Evolutionary conservation across 1,140 invertebrate genomes (phyloP), one percentile per base, ranked within the genome.

Genomic region (Littorina saxatilis): DNA sequence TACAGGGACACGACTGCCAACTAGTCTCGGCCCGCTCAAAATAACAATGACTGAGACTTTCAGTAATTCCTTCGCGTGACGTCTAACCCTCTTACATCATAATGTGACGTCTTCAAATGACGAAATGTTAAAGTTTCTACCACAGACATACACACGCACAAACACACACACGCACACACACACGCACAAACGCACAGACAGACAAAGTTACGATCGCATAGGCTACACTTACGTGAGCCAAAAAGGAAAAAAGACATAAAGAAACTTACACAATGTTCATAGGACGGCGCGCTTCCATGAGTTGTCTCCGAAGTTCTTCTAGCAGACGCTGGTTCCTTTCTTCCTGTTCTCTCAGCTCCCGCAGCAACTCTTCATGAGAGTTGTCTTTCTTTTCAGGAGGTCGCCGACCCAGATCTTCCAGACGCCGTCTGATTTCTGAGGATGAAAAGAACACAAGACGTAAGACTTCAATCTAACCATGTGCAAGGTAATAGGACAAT

Each of bases 331-430:
- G 84, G 79, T 89, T 90, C 2, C 88, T 79, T n/a, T 84, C 84
- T 61, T 90, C 89, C 79, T 90, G 89, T 43, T 87, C 86, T 76
- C 84, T 77, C 7, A 90, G 79, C 66, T 90, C 89, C 39, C 85
- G 80, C 63, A 90, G 79, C 40, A 90, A 75, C 9, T 83, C 79
- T 55, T 83, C 73, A n/a, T 84, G 85, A 23, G 84, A 82, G 70
- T 89, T 84, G 66, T 83, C 76, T n/a, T 82, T 83, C 37, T 79
- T 80, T 9, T 78, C 58, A 73, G 85, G 81, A 63, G 84, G 82
- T 11, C 79, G 61, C 2, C 80, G 70, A 32, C 85, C 86, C 32
- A 89, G 66, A 39, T 88, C 87, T 82, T 82, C 84, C 23, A 89
- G 70, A 27, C 89, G 80, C 39, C 86, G 80, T 23, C 88, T 40